Conservation (phyloP, 1,140 invertebrate species). For the Drosophila aff. region DNA sequence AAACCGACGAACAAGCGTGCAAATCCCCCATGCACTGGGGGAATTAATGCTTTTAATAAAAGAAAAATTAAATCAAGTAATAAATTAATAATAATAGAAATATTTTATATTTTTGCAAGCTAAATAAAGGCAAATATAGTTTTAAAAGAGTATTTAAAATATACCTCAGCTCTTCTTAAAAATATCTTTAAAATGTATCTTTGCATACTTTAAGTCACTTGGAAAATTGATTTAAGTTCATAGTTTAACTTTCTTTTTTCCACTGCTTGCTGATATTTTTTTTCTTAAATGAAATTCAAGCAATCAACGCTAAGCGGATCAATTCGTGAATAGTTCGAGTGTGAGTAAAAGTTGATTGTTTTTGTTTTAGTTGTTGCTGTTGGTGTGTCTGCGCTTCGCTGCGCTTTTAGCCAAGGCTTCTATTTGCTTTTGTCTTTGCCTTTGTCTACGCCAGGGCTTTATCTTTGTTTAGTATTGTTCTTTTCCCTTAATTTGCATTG, state of each 20-base stretch:
- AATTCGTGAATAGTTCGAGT: conserved; percentile 64
- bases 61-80: not conserved
- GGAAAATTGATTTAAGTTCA: not conserved
- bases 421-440: conserved; percentile 28
- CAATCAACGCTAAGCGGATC: conserved; percentile 80
- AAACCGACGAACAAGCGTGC: conserved; percentile 27
- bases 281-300: conserved; percentile 70
- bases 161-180: no score
- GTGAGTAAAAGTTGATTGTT: conserved; percentile 44
- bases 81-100: not conserved
- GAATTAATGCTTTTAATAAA: no score
- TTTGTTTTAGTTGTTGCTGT: conserved; percentile 33
- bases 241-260: not conserved
- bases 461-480: conserved; percentile 42
- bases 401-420: conserved; percentile 47
- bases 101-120: no score
- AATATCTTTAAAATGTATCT: not conserved
- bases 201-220: not conserved
- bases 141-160: not conserved
- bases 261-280: conserved; percentile 6
- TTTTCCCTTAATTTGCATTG: conserved; percentile 68
- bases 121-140: not conserved
- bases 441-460: conserved; percentile 4
- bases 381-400: conserved; percentile 34
- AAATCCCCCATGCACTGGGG: conserved; percentile 11